Evolutionary conservation across 2,797 vertebrate species (phyloP).

Genomic region (Galagoides demidoff): DNA sequence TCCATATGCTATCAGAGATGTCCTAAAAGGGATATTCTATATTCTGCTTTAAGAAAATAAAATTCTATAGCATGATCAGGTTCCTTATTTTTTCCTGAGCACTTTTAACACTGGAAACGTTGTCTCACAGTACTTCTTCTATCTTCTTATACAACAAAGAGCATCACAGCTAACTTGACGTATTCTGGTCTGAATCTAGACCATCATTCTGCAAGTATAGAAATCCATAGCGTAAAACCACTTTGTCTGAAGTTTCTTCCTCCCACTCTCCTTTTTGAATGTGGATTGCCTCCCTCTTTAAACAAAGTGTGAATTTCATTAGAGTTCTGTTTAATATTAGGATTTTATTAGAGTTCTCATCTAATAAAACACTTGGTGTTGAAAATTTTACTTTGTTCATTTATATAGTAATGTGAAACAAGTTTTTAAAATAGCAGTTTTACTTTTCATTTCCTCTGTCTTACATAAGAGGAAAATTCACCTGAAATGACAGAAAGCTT

Average conservation of each 20-base stretch:
- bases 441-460: conserved; percentile 26
- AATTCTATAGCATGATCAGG: background rate
- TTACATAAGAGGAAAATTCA: conserved; percentile 54
- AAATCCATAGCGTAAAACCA: background rate
- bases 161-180: conserved; percentile 1
- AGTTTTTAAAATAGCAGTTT: conserved; percentile 64
- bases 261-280: background rate
- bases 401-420: conserved; percentile 51
- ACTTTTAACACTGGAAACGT: conserved; percentile 8
- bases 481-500: conserved; percentile 49
- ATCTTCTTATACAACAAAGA: background rate
- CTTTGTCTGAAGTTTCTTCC: background rate
- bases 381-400: conserved; percentile 67
- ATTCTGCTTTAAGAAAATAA: background rate
- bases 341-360: conserved; percentile 3
- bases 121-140: background rate
- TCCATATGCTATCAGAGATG: background rate
- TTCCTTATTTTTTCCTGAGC: conserved; percentile 39
- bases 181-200: background rate
- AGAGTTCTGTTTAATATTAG: background rate
- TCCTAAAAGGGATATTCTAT: background rate
- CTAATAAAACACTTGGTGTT: conserved; percentile 43
- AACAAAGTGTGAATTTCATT: conserved; percentile 42
- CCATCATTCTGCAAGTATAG: background rate
- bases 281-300: background rate